Percentiles rank a stretch among this genome's conserved stretches.
Conservation (phyloP, 2,113 vertebrate genomes). For the Macroglossus sobrinus region DNA sequence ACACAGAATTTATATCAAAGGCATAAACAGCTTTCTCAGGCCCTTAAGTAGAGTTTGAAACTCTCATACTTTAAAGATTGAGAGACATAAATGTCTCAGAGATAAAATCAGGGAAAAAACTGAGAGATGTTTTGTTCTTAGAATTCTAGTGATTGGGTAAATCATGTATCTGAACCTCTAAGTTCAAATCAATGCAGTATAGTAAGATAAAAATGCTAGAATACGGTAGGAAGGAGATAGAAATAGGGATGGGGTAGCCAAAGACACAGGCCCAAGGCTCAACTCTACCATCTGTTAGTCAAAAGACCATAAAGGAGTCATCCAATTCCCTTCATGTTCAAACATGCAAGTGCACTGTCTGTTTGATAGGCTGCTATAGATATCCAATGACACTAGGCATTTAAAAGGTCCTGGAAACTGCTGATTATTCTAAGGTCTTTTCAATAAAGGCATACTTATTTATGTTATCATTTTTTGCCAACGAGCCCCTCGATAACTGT, state of each 20-base stretch:
- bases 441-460: constrained; percentile 8
- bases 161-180: background rate
- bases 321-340: constrained; percentile 15
- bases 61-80: background rate
- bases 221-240: background rate
- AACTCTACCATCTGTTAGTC: background rate
- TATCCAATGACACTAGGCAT: background rate
- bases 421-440: background rate
- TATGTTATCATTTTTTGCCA: background rate
- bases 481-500: background rate
- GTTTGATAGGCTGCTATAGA: background rate
- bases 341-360: background rate
- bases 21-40: background rate
- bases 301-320: background rate
- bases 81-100: constrained; percentile 10
- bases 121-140: background rate
- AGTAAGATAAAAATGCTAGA: background rate
- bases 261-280: background rate
- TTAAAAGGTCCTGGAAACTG: constrained; percentile 11
- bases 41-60: background rate
- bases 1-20: constrained; percentile 25
- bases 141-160: constrained; percentile 15
- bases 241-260: background rate
- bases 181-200: constrained; percentile 9
- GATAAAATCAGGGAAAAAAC: background rate